Percentiles rank a stretch among this genome's conserved stretches.
Evolutionary conservation across 2,113 vertebrate species (phyloP).

Genomic region (Columba janthina): DNA sequence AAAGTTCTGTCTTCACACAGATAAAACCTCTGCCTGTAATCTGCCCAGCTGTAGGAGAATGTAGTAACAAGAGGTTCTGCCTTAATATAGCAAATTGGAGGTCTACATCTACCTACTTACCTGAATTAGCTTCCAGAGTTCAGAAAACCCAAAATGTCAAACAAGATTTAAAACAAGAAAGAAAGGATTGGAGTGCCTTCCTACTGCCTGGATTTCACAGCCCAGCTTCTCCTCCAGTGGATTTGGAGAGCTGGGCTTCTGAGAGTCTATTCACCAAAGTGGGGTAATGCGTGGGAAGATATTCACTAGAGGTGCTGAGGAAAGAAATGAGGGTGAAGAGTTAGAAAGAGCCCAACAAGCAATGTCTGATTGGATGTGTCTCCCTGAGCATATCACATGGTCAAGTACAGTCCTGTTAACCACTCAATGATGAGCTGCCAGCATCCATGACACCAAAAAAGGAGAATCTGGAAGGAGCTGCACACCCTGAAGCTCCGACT

Average conservation of each 20-base stretch:
- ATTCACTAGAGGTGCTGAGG: not conserved
- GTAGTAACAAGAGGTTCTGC: not conserved
- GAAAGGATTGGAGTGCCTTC: not conserved
- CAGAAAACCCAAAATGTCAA: not conserved
- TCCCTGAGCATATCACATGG: not conserved
- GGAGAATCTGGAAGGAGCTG: not conserved
- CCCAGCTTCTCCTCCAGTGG: not conserved
- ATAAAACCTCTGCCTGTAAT: not conserved
- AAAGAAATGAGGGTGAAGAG: not conserved
- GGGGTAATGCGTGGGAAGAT: not conserved
- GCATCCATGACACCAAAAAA: not conserved
- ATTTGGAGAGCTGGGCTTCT: not conserved
- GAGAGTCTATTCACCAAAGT: not conserved
- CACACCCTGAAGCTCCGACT: not conserved
- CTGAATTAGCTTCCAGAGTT: not conserved
- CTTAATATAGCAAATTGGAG: not conserved
- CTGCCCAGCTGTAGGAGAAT: not conserved
- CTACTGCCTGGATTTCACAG: not conserved
- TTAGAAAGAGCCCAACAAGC: not conserved
- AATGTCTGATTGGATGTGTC: not conserved
- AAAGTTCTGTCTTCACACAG: not conserved
- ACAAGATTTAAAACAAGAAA: not conserved
- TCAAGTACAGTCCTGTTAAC: not conserved
- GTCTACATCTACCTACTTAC: not conserved
- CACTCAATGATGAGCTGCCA: not conserved